A percentile compares a stretch with the other conserved stretches of the same genome.
These are phyloP conservation scores for Chaitophorus viminalis DNA, from an alignment of 2,888 invertebrate genomes.

Conservation along the genomic window DNA sequence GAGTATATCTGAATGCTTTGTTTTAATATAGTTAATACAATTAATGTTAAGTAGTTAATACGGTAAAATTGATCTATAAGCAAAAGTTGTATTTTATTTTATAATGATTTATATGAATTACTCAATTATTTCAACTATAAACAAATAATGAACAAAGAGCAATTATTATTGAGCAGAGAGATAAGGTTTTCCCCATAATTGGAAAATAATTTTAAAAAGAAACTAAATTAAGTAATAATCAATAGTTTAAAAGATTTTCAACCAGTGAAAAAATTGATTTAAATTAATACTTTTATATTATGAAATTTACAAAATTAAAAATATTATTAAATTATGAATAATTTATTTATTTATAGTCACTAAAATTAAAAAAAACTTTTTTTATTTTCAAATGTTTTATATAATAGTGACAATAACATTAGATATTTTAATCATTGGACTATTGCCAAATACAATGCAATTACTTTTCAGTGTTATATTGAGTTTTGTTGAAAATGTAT, in stretches of 20 bases:
- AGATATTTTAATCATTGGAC: constrained; percentile 50
- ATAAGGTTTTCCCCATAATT: no score
- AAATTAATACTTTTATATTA: no score
- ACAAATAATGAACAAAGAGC: no score
- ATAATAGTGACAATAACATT: constrained; percentile 22
- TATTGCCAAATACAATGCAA: constrained; percentile 44
- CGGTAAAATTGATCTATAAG: no score
- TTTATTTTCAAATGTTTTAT: constrained; percentile 16
- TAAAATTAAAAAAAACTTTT: background rate
- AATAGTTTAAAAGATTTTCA: no score
- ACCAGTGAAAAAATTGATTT: no score
- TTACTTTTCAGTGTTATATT: background rate
- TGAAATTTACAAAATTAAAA: background rate
- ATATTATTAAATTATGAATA: background rate
- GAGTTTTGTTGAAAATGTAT: background rate
- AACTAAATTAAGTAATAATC: no score
- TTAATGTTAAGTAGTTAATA: background rate
- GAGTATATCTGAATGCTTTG: background rate
- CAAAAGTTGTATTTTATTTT: no score
- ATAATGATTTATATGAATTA: no score
- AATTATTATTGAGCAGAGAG: no score
- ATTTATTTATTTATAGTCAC: background rate
- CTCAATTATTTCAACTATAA: no score
- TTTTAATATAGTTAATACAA: background rate
- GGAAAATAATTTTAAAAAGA: no score